Percentiles rank a stretch among this genome's conserved stretches.
These are phyloP conservation scores for Melanargia galathea DNA, from an alignment of 2,888 invertebrate species.

Conservation along the genomic window DNA sequence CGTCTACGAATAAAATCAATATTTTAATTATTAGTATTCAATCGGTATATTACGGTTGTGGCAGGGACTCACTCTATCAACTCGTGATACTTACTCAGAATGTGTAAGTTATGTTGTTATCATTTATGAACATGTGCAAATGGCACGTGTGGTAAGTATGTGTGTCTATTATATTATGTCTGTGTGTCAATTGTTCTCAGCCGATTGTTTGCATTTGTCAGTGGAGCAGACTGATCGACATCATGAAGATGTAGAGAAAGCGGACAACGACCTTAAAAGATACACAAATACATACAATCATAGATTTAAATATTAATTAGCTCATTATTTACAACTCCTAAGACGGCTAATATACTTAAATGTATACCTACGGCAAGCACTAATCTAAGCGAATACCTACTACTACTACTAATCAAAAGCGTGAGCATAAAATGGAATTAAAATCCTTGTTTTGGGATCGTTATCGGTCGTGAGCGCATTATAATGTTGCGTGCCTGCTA, in stretches of 20 bases:
- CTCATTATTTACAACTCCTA: background rate
- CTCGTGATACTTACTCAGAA: constrained; percentile 17
- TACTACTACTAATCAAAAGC: too few species aligned
- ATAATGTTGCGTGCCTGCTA: constrained; percentile 53
- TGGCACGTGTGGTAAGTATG: constrained; percentile 12
- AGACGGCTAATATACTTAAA: background rate
- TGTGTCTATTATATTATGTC: too few species aligned
- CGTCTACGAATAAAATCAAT: background rate
- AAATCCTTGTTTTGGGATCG: constrained; percentile 65
- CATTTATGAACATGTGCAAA: constrained; percentile 14
- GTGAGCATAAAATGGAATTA: constrained; percentile 63
- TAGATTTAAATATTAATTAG: background rate
- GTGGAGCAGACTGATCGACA: constrained; percentile 1
- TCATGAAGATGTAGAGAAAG: constrained; percentile 17
- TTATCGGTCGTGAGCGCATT: constrained; percentile 60
- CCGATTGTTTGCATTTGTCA: background rate
- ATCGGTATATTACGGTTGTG: background rate
- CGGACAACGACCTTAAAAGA: background rate
- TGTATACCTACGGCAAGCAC: too few species aligned
- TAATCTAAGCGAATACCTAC: too few species aligned
- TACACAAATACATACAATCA: background rate
- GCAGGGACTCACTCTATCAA: constrained; percentile 4
- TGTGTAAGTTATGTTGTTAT: constrained; percentile 10
- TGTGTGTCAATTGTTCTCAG: background rate
- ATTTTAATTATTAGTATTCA: constrained; percentile 10